Base-by-base conservation (phyloP, 2,888 invertebrate genomes). In the Lottia gigantea region DNA sequence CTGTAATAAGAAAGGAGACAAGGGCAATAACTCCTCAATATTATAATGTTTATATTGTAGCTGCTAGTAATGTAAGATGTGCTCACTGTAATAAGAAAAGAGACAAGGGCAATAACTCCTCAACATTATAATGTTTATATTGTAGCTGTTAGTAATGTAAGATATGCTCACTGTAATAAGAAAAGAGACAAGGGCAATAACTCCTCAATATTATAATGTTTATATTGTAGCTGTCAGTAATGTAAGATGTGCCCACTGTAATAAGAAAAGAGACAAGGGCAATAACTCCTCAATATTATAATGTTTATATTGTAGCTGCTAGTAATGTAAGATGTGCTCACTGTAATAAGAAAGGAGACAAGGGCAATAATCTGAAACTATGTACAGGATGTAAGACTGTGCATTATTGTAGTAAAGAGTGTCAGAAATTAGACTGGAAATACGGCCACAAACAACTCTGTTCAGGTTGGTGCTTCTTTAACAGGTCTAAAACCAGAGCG, bases 301-400 rank as follows among this genome's bases (percentile, higher is more conserved):
- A n/a, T n/a, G 15, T 49, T 49, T 55, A 12, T 16, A 55, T 55
- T 55, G 19, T 19, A 55, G n/a, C 62, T 31, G 31, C 49, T 64
- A 16, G 69, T 78, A 78, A 74, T 71, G 73, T 75, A 14, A 70
- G 74, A 12, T 81, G 81, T 75, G 65, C 72, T 19, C 75, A 80
- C 64, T 81, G 81, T 70, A 74, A 74, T 25, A 75, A 76, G 64
- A 67, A 73, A 16, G 74, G 78, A 8, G 72, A 73, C 61, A 76
- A 71, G 26, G 74, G 74, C 7, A 40, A 40, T 40, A 40, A 40
- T 40, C 66, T 81, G 46, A 80, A 79, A 71, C 63, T 77, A 23
- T 81, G 81, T 74, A 75, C 76, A 1, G 74, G 77, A 47, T 81
- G 81, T 76, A 78, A 80, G 68, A 73, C 76, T 66, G 78, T 79